These are phyloP conservation scores for Pandemis corylana DNA, from an alignment of 2,888 invertebrate species.

Conservation along the genomic window DNA sequence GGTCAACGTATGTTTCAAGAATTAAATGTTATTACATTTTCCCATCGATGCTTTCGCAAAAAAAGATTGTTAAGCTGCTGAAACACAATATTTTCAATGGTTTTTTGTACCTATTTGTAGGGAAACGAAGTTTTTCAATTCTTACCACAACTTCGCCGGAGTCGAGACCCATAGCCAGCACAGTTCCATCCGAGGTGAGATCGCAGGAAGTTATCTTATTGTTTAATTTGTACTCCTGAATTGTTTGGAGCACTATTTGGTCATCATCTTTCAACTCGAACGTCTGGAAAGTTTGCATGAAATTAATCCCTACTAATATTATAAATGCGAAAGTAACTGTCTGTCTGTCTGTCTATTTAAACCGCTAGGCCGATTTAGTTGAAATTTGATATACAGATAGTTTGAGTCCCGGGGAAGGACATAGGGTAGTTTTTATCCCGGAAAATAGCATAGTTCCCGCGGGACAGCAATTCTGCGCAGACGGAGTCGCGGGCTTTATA, in stretches of 20 bases:
- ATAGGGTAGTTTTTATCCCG: too few relatives aligned
- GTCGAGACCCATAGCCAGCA: conserved; percentile 87
- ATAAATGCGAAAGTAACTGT: too few relatives aligned
- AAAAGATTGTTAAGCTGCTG: not conserved
- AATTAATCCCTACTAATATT: not conserved
- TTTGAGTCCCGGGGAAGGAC: too few relatives aligned
- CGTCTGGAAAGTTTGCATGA: conserved; percentile 53
- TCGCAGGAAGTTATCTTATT: conserved; percentile 73
- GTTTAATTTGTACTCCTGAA: conserved; percentile 68
- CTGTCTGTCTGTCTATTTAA: too few relatives aligned
- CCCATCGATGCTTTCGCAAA: not conserved
- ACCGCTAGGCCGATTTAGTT: too few relatives aligned
- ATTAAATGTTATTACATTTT: not conserved
- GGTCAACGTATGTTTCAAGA: too few relatives aligned
- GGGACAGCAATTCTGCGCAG: too few relatives aligned
- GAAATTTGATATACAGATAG: too few relatives aligned
- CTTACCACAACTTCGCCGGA: conserved; percentile 87
- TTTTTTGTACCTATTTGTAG: not conserved
- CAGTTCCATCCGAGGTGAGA: conserved; percentile 82
- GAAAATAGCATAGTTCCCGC: too few relatives aligned
- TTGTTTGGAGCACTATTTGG: conserved; percentile 55
- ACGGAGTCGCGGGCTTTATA: too few relatives aligned
- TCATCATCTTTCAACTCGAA: conserved; percentile 60
- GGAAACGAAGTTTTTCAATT: not conserved
- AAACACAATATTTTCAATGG: not conserved